phyloP scores from a whole-genome alignment of 2,113 vertebrate genomes.

The Hemiprocne comata region DNA sequence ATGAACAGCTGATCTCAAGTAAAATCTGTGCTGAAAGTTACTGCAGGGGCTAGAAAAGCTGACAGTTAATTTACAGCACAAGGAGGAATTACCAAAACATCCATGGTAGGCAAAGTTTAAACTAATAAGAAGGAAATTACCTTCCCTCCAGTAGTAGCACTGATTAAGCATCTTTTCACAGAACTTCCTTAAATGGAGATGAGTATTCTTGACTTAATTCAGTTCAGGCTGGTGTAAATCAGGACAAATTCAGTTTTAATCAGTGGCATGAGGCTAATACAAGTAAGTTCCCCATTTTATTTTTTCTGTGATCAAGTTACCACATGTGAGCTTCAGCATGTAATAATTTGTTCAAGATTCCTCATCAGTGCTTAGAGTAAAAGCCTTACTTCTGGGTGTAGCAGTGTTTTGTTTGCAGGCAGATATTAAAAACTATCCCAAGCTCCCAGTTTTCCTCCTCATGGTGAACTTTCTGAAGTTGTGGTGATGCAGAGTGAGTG shows the following conservation, averaged over 20 bases:
- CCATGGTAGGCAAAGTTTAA: background rate
- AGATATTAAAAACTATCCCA: background rate
- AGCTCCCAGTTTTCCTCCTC: background rate
- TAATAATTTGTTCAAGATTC: background rate
- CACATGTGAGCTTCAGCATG: background rate
- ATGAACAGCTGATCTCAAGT: background rate
- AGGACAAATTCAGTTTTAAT: background rate
- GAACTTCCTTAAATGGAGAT: background rate
- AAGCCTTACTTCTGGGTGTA: background rate
- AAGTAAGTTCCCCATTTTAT: background rate
- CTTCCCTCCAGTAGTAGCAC: background rate
- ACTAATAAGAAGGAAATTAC: background rate
- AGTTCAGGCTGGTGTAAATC: background rate
- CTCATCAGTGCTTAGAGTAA: background rate
- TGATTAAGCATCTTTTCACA: background rate
- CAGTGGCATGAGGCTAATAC: background rate
- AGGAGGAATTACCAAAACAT: background rate
- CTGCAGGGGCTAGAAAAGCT: background rate
- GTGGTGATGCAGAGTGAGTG: background rate
- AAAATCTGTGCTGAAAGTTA: conserved; percentile 19
- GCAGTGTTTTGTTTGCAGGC: background rate
- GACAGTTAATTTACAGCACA: background rate
- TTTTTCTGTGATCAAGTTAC: background rate
- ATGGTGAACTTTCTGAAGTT: background rate
- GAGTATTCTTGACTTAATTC: background rate